Conservation (phyloP, 2,888 invertebrate species). For the Meliscaeva auricollis region DNA sequence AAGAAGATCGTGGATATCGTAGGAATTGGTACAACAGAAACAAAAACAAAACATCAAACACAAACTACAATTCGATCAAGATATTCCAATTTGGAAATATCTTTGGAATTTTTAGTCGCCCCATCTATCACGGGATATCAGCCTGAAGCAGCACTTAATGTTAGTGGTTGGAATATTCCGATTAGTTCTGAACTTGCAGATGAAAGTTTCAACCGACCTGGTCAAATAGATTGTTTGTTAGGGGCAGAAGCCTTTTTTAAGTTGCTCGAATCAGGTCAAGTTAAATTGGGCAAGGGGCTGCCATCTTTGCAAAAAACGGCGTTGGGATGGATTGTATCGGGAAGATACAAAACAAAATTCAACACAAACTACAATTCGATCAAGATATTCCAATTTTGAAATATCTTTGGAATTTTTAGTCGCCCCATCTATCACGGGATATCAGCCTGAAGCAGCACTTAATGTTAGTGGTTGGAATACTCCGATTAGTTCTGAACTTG, state of each 20-base stretch:
- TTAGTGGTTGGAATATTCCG: slow-evolving; percentile 64
- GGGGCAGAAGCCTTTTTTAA: slow-evolving; percentile 61
- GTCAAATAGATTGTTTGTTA: slow-evolving; percentile 44
- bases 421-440: slow-evolving; percentile 54
- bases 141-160: slow-evolving; percentile 66
- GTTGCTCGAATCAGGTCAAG: slow-evolving; percentile 54
- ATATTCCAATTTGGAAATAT: slow-evolving; percentile 15
- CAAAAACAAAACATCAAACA: slow-evolving; percentile 49
- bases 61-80: slow-evolving; percentile 31
- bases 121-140: slow-evolving; percentile 67
- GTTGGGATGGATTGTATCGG: slow-evolving; percentile 72
- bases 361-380: slow-evolving; percentile 27
- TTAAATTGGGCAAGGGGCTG: slow-evolving; percentile 45
- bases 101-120: not conserved
- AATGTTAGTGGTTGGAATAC: slow-evolving; percentile 62
- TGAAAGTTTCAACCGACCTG: slow-evolving; percentile 6
- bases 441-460: slow-evolving; percentile 70
- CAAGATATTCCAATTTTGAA: slow-evolving; percentile 20
- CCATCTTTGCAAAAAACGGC: slow-evolving; percentile 67
- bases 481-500: slow-evolving; percentile 52
- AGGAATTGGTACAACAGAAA: slow-evolving; percentile 55
- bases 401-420: not conserved
- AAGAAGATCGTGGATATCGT: slow-evolving; percentile 44
- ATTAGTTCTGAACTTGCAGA: slow-evolving; percentile 61
- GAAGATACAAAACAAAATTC: slow-evolving; percentile 15